These are phyloP conservation scores for Trichopria drosophilae DNA, from an alignment of 2,888 invertebrate species.

Conservation along the genomic window DNA sequence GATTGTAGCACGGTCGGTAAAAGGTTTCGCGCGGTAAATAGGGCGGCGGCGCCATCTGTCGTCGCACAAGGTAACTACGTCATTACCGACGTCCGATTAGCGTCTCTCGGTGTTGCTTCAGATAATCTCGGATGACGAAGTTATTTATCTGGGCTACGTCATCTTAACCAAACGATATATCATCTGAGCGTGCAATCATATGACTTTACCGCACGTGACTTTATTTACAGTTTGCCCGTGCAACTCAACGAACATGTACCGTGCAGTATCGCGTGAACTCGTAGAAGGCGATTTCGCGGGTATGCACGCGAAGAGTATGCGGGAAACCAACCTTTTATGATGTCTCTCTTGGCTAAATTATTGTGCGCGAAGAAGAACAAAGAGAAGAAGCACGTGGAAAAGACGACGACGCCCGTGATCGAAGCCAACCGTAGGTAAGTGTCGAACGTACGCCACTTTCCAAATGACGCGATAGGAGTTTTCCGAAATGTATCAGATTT, in stretches of 20 bases:
- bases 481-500: too few species aligned
- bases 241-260: conserved; percentile 45
- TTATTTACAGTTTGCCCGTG: conserved; percentile 57
- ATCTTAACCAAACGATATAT: too few species aligned
- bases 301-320: conserved; percentile 44
- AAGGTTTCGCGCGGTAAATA: too few species aligned
- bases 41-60: too few species aligned
- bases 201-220: conserved; percentile 58
- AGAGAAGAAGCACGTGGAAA: conserved; percentile 26
- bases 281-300: conserved; percentile 44
- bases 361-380: conserved; percentile 68
- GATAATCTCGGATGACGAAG: too few species aligned
- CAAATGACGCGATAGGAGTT: too few species aligned
- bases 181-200: conserved; percentile 51
- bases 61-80: too few species aligned
- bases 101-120: too few species aligned
- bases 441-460: too few species aligned
- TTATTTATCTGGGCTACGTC: too few species aligned
- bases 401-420: conserved; percentile 32
- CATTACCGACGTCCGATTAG: too few species aligned
- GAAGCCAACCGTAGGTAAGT: conserved; percentile 45
- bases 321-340: conserved; percentile 56
- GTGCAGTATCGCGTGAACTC: conserved; percentile 48
- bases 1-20: too few species aligned
- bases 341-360: conserved; percentile 77